These are phyloP conservation scores for Plotosus lineatus DNA, from an alignment of 2,113 vertebrate species.

Conservation along the genomic window DNA sequence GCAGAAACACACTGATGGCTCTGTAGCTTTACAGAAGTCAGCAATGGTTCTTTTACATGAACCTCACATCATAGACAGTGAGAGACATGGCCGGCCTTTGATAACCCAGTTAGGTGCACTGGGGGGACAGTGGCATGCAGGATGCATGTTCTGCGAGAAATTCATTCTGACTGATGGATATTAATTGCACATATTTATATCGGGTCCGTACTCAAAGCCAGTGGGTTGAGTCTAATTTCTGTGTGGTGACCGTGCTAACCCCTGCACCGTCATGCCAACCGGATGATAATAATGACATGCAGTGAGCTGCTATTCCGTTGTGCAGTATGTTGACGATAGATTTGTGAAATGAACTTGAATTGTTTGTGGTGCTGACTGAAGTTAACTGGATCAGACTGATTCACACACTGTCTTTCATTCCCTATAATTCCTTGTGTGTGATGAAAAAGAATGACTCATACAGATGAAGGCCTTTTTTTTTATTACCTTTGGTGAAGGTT, in stretches of 20 bases:
- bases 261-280: background rate
- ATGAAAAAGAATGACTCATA: conserved; percentile 8
- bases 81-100: too few relatives aligned
- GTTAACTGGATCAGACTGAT: background rate
- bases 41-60: too few relatives aligned
- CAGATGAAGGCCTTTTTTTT: conserved; percentile 4
- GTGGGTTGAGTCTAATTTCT: background rate
- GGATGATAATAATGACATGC: background rate
- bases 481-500: background rate
- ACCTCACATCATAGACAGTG: too few relatives aligned
- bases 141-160: background rate
- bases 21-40: too few relatives aligned
- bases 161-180: background rate
- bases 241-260: too few relatives aligned
- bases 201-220: background rate
- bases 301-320: too few relatives aligned
- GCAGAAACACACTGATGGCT: too few relatives aligned
- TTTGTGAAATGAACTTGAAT: background rate
- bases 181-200: background rate
- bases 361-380: background rate
- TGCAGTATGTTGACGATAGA: background rate
- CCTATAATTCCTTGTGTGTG: background rate
- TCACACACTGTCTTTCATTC: conserved; percentile 6
- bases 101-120: too few relatives aligned
- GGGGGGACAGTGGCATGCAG: too few relatives aligned